Percentiles rank a stretch among this genome's conserved stretches.
Evolutionary conservation across 2,888 invertebrate genomes (phyloP).

Genomic region (Hedya salicella): DNA sequence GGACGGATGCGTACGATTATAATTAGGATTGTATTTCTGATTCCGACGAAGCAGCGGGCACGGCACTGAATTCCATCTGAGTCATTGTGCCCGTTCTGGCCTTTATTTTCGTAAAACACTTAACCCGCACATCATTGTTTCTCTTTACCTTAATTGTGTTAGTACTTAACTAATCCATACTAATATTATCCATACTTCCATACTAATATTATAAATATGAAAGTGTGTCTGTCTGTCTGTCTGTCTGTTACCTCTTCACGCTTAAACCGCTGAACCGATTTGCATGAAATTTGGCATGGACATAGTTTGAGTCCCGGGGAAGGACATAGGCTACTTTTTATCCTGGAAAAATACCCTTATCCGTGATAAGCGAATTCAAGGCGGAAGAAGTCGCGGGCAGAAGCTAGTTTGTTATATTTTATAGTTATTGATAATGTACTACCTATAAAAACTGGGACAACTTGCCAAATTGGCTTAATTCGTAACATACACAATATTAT

Average conservation of each 20-base stretch:
- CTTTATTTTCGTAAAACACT: constrained; percentile 84
- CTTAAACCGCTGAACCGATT: too few relatives aligned
- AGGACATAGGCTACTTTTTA: too few relatives aligned
- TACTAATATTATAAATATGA: too few relatives aligned
- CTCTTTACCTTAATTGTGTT: constrained; percentile 42
- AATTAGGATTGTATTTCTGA: constrained; percentile 86
- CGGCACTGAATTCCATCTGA: constrained; percentile 83
- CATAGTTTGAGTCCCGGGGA: too few relatives aligned
- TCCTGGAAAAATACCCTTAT: too few relatives aligned
- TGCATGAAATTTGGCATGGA: too few relatives aligned
- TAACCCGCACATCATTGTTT: constrained; percentile 79
- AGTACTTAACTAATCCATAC: constrained; percentile 29
- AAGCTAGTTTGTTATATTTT: too few relatives aligned
- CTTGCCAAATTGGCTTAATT: neutral
- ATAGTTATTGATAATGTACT: neutral
- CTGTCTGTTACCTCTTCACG: too few relatives aligned
- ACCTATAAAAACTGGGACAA: neutral
- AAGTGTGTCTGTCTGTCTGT: too few relatives aligned
- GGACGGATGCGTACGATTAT: constrained; percentile 84
- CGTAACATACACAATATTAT: neutral
- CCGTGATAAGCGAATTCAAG: too few relatives aligned
- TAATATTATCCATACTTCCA: too few relatives aligned
- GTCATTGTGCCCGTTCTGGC: constrained; percentile 84
- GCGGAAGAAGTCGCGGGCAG: too few relatives aligned
- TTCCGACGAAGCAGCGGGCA: constrained; percentile 82